Conservation (phyloP, 2,888 invertebrate genomes). For the Tanytarsus gracilentus region DNA sequence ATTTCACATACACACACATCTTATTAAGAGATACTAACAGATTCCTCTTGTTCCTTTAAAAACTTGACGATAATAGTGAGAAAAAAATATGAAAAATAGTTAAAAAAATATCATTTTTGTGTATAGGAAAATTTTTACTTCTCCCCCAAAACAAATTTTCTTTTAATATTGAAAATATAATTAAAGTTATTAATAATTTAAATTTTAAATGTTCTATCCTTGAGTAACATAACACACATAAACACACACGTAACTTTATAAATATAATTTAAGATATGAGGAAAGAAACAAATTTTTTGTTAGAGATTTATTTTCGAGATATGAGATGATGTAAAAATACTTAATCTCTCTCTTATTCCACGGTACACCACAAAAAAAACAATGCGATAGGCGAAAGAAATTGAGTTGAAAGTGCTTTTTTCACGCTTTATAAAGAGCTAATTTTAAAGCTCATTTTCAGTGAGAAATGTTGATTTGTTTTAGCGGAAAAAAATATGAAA, state of each 20-base stretch:
- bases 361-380: background rate
- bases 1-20: background rate
- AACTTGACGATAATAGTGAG: too few species aligned
- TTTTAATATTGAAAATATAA: background rate
- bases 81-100: background rate
- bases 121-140: too few species aligned
- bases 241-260: background rate
- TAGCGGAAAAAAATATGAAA: background rate
- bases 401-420: conserved; percentile 18
- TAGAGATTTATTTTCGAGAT: background rate
- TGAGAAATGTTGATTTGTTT: too few species aligned
- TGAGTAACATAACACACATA: background rate
- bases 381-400: too few species aligned
- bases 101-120: too few species aligned
- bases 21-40: background rate
- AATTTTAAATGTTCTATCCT: background rate
- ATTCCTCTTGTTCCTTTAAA: too few species aligned
- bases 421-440: background rate
- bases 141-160: background rate
- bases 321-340: background rate
- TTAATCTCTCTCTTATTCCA: background rate
- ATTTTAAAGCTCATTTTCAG: conserved; percentile 1
- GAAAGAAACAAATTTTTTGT: background rate
- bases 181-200: background rate
- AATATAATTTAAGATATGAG: background rate